A percentile compares a stretch with the other conserved stretches of the same genome.
phyloP scores from a whole-genome alignment of 2,113 vertebrate genomes.

The Bufo gargarizans region DNA sequence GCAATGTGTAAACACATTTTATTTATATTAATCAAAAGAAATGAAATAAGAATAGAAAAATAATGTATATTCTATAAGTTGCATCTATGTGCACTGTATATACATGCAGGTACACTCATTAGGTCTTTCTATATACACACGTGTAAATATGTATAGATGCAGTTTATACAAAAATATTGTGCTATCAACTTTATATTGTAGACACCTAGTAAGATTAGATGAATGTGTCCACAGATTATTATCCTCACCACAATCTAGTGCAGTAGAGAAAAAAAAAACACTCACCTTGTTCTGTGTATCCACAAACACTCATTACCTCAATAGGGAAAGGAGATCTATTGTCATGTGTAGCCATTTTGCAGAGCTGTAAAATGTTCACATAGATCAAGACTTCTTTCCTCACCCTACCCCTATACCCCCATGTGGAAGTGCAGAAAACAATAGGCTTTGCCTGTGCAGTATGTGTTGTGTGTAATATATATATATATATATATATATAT shows the following conservation, averaged over 20 bases:
- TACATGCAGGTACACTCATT: too few relatives aligned
- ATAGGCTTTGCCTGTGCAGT: constrained; percentile 65
- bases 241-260: neutral
- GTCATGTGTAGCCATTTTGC: constrained; percentile 49
- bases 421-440: constrained; percentile 73
- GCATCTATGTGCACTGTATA: too few relatives aligned
- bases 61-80: neutral
- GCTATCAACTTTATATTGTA: neutral
- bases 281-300: constrained; percentile 51
- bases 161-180: too few relatives aligned
- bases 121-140: too few relatives aligned
- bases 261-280: constrained; percentile 23
- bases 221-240: neutral
- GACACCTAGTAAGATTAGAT: neutral
- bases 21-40: too few relatives aligned
- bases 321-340: constrained; percentile 33
- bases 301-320: constrained; percentile 33
- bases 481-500: too few relatives aligned
- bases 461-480: constrained; percentile 61
- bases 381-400: constrained; percentile 65
- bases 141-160: too few relatives aligned
- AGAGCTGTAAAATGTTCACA: constrained; percentile 52
- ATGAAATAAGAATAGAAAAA: too few relatives aligned
- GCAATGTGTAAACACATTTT: too few relatives aligned
- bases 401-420: constrained; percentile 70